Evolutionary conservation across 30 jellyfish, hydroid and myxozoan species (phyloP).

Genomic region (Euphysa ruthae): DNA sequence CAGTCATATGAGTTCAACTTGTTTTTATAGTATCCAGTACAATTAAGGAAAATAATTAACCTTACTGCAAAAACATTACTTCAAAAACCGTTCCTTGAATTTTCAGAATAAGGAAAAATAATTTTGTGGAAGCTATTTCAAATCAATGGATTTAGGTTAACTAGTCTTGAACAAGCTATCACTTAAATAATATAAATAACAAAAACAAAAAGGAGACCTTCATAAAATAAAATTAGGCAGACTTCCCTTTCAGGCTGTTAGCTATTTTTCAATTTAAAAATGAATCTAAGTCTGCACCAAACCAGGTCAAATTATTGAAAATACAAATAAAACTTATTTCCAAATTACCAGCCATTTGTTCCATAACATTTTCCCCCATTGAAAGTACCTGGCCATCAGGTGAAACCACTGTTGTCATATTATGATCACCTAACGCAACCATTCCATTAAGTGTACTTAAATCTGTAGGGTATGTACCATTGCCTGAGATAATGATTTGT

Average conservation of each 20-base stretch:
- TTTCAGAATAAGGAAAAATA: background rate
- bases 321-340: too few relatives aligned
- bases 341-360: constrained; percentile 61
- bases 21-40: too few relatives aligned
- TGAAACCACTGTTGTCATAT: constrained; percentile 14
- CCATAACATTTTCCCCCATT: constrained; percentile 61
- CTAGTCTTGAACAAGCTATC: too few relatives aligned
- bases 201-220: too few relatives aligned
- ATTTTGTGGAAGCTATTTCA: background rate
- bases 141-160: background rate
- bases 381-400: constrained; percentile 71
- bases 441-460: constrained; percentile 32
- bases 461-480: constrained; percentile 37
- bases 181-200: too few relatives aligned
- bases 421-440: constrained; percentile 52
- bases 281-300: too few relatives aligned
- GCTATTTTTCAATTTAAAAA: too few relatives aligned
- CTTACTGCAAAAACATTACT: background rate
- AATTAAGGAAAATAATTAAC: too few relatives aligned
- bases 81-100: background rate
- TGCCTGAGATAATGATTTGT: constrained; percentile 68
- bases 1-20: too few relatives aligned
- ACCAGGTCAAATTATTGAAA: too few relatives aligned
- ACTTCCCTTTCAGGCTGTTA: too few relatives aligned
- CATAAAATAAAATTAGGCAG: too few relatives aligned